These are phyloP conservation scores for Acanthosepion pharaonis DNA, from an alignment of 2,888 invertebrate species.

Conservation along the genomic window DNA sequence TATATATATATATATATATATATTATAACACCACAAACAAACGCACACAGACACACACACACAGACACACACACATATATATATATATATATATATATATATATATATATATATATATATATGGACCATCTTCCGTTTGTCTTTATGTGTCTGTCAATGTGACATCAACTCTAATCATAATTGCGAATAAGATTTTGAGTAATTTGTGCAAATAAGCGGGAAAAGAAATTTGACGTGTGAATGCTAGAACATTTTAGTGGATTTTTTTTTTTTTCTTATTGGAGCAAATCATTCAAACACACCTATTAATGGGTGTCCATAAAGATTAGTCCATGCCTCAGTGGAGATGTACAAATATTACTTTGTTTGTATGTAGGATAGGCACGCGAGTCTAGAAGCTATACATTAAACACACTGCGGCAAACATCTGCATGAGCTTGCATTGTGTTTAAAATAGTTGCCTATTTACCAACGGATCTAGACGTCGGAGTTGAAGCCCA, in stretches of 20 bases:
- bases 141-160: neutral
- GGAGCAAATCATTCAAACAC: conserved; percentile 5
- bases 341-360: neutral
- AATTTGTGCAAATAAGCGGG: neutral
- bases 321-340: neutral
- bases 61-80: neutral
- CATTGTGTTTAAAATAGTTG: no score
- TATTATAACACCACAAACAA: neutral
- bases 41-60: neutral
- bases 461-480: no score
- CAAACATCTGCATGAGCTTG: no score
- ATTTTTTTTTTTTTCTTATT: neutral
- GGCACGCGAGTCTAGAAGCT: no score
- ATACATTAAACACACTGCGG: no score
- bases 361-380: neutral
- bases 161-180: neutral
- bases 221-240: neutral
- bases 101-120: neutral
- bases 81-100: neutral
- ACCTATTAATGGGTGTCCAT: neutral
- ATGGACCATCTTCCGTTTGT: neutral
- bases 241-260: neutral
- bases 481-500: no score
- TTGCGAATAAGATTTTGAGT: neutral
- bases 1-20: no score